Evolutionary conservation across 2,888 invertebrate genomes (phyloP), one percentile per base, ranked within the genome.

Genomic region (Sinopyrophorus schimmeli): DNA sequence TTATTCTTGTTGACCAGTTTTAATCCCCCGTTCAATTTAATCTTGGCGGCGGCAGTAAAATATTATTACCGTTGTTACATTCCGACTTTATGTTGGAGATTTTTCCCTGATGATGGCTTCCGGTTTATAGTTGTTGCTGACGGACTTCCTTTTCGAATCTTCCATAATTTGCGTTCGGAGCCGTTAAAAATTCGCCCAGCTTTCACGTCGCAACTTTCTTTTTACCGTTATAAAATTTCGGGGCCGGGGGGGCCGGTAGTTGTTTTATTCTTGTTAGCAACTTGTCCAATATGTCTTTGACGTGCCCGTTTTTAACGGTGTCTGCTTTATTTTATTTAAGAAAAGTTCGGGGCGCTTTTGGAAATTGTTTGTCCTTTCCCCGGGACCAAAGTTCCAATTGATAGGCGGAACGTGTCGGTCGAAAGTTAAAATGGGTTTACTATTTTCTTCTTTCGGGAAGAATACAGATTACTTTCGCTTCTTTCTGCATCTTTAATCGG

Each of bases 381-480:
- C 34, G 27, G 38, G 46, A 38, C 31, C 32, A 47, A 47, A 38
- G 26, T 17, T 31, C 39, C 46, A 47, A 53, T 53, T 44, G 53
- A 53, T 53, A 49, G 41, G 44, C 49, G 32, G 44, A 26, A 40
- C 49, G 40, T 41, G 53, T 31, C 27, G 20, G 35, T 38, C 38
- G 26, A 43, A 53, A 53, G 53, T 53, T 53, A 53, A 53, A 53
- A 43, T 47, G 35, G 47, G 47, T 53, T 48, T 23, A 28, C 47
- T 38, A 43, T 42, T 44, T 21, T 34, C 42, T 32, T n/a, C n/a
- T n/a, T n/a, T 38, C 32, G 48, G 43, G 43, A 48, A 24, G 47
- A 53, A 53, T 53, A 53, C 53, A 43, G 53, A 47, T 53, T 53
- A 43, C 39, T 28, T 38, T 43, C n/a, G n/a, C n/a, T n/a, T n/a